Evolutionary conservation across 2,797 vertebrate genomes (phyloP).

Genomic region (Acrocephalus scirpaceus): DNA sequence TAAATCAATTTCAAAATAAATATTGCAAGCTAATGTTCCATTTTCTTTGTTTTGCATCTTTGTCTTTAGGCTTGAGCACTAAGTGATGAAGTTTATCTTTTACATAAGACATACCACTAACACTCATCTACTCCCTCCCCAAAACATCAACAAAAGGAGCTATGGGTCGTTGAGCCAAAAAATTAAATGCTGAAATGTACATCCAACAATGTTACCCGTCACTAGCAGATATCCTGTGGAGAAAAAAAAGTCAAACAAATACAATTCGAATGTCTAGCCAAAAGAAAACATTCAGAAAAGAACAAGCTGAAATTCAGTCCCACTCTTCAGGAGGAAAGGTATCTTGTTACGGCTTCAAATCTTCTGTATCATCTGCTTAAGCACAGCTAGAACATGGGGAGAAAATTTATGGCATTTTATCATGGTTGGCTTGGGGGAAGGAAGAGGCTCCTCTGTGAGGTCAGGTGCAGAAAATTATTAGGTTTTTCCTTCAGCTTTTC

Average conservation of each 20-base stretch:
- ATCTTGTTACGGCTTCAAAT: constrained; percentile 41
- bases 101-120: not conserved
- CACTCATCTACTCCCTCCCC: not conserved
- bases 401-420: constrained; percentile 46
- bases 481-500: constrained; percentile 1
- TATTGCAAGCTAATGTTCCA: not conserved
- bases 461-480: not conserved
- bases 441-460: constrained; percentile 27
- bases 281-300: constrained; percentile 31
- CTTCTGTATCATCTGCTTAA: not conserved
- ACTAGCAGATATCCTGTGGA: not conserved
- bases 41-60: not conserved
- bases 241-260: not conserved
- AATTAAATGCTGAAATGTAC: constrained; percentile 50
- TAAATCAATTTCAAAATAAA: constrained; percentile 19
- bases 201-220: not conserved
- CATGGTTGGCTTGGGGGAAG: constrained; percentile 27
- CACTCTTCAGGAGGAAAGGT: not conserved
- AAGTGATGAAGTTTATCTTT: not conserved
- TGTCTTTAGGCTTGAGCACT: not conserved
- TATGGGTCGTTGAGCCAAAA: constrained; percentile 61
- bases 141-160: constrained; percentile 38
- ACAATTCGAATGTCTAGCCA: not conserved
- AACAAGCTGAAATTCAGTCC: constrained; percentile 16
- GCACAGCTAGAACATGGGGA: not conserved